Evolutionary conservation across 2,797 vertebrate species (phyloP).

Genomic region (Pteronotus mesoamericanus): DNA sequence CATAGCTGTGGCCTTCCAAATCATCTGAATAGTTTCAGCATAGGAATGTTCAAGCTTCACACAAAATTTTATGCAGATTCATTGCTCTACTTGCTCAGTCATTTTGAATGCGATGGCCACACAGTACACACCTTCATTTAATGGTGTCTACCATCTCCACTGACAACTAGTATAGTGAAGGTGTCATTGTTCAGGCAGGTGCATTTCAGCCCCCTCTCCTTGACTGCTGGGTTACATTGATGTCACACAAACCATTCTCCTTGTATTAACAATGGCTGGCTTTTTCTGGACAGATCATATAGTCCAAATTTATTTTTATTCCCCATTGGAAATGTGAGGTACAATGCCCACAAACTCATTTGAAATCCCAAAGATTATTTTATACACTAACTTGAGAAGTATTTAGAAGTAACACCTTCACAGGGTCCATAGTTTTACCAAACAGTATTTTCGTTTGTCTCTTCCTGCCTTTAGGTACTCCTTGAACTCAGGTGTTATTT

Average conservation of each 20-base stretch:
- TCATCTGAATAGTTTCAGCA: not conserved
- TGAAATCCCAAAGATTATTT: conserved; percentile 44
- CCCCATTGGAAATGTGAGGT: not conserved
- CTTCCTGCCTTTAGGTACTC: not conserved
- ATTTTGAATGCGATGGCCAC: not conserved
- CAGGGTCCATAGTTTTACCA: not conserved
- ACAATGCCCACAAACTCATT: conserved; percentile 1
- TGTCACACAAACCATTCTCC: not conserved
- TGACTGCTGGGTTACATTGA: not conserved
- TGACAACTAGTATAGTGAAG: not conserved
- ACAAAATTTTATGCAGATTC: not conserved
- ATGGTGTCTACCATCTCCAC: not conserved
- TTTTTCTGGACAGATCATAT: not conserved
- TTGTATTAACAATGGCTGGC: not conserved
- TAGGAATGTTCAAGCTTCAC: not conserved
- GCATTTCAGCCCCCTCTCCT: not conserved
- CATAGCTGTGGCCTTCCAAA: not conserved
- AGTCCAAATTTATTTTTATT: not conserved
- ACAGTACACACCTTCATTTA: not conserved
- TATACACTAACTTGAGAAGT: not conserved
- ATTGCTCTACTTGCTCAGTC: not conserved
- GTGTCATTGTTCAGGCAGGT: not conserved
- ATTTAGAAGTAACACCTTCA: not conserved
- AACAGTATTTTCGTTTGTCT: conserved; percentile 4
- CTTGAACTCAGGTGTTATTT: not conserved